These are phyloP conservation scores for Porites divaricata DNA, from an alignment of 92 coral and sea anemone genomes.

Conservation along the genomic window DNA sequence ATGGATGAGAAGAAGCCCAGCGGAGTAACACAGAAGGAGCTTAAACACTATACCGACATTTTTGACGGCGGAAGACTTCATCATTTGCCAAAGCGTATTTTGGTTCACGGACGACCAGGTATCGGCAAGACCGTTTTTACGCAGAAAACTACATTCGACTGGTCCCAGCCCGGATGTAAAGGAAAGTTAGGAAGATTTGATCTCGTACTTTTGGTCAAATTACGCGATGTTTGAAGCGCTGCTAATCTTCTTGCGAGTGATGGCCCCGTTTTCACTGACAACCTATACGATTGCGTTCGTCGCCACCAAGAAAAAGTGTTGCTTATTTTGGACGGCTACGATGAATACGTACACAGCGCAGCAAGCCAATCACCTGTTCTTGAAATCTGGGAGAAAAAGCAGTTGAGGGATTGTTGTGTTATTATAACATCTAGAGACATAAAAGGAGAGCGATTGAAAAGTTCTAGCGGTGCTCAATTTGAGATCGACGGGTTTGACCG, in stretches of 20 bases:
- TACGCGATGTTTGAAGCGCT: not conserved
- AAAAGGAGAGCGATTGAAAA: not conserved
- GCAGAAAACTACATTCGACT: not conserved
- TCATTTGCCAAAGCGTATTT: too few species aligned
- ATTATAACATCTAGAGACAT: not conserved
- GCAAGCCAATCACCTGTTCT: not conserved
- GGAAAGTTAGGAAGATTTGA: not conserved
- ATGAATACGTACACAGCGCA: not conserved
- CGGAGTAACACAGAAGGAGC: too few species aligned
- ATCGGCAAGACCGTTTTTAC: slow-evolving; percentile 1
- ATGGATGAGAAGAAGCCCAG: too few species aligned
- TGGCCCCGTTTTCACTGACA: not conserved
- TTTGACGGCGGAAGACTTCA: too few species aligned
- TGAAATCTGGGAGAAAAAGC: slow-evolving; percentile 1
- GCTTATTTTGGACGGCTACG: slow-evolving; percentile 12
- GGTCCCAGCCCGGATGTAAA: not conserved
- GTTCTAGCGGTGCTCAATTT: not conserved
- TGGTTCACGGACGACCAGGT: not conserved
- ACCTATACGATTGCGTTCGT: not conserved
- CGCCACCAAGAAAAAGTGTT: slow-evolving; percentile 7
- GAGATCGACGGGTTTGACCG: not conserved
- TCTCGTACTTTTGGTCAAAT: not conserved
- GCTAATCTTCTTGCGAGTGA: slow-evolving; percentile 4
- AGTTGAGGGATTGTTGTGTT: not conserved
- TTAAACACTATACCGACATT: too few species aligned